A percentile compares a stretch with the other conserved stretches of the same genome.
These are phyloP conservation scores for Pemphigus obesinymphae DNA, from an alignment of 1,140 invertebrate genomes.

Conservation along the genomic window DNA sequence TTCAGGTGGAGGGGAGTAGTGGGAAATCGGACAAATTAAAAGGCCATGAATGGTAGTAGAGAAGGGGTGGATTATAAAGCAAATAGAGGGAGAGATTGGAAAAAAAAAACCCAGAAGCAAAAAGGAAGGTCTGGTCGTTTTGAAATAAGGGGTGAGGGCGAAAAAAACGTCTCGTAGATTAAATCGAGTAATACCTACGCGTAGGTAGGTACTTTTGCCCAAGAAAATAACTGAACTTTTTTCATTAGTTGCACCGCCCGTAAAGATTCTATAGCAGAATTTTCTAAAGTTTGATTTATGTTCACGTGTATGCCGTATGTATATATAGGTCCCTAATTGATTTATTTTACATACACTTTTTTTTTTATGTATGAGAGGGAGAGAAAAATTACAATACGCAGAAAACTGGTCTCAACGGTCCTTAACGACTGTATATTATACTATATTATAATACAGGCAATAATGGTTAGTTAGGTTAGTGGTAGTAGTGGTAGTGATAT, in stretches of 20 bases:
- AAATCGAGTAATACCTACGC: constrained; percentile 20
- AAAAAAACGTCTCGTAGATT: constrained; percentile 13
- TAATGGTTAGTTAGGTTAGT: too few species aligned
- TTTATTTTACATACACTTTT: too few species aligned
- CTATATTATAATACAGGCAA: too few species aligned
- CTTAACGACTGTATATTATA: too few species aligned
- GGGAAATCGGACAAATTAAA: neutral
- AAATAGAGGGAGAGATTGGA: neutral
- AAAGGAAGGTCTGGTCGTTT: neutral
- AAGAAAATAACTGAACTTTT: constrained; percentile 39
- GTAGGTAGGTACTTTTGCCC: neutral
- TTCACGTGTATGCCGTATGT: neutral
- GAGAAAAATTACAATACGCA: too few species aligned
- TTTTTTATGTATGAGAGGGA: too few species aligned
- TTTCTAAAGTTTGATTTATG: constrained; percentile 36
- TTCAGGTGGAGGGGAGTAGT: neutral
- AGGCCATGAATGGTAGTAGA: too few species aligned
- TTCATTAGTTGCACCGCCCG: constrained; percentile 11
- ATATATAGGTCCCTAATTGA: too few species aligned
- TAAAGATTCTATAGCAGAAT: neutral
- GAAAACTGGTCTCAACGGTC: too few species aligned
- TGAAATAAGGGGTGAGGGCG: neutral
- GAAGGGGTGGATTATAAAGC: neutral
- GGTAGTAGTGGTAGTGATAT: too few species aligned
- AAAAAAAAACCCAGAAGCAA: neutral